Conservation (phyloP, 2,888 invertebrate genomes). For the Aporophyla lueneburgensis region DNA sequence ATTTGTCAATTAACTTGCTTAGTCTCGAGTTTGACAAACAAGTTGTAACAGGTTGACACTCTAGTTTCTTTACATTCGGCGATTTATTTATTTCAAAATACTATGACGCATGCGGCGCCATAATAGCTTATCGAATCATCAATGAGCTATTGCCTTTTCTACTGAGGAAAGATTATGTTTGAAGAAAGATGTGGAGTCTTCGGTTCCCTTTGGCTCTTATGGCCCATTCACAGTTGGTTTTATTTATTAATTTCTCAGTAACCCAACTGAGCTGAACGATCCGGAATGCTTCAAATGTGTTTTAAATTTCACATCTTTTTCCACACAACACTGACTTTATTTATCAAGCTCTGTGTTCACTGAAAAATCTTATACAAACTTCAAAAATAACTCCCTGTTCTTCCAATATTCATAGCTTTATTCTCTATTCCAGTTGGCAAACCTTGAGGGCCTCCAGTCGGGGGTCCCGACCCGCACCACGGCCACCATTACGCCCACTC, state of each 20-base stretch:
- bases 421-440: conserved; percentile 93
- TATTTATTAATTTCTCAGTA: background rate
- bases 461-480: conserved; percentile 98
- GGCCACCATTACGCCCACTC: conserved; percentile 98
- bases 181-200: background rate
- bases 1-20: conserved; percentile 1
- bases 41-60: conserved; percentile 41
- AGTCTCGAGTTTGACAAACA: conserved; percentile 21
- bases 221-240: background rate
- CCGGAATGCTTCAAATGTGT: background rate
- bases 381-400: background rate
- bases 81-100: background rate
- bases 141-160: background rate
- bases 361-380: background rate
- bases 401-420: conserved; percentile 36
- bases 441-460: conserved; percentile 96
- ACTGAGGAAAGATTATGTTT: background rate
- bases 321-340: background rate
- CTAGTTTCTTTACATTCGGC: background rate
- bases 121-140: background rate
- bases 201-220: background rate
- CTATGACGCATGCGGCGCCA: background rate
- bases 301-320: too few relatives aligned
- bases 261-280: background rate
- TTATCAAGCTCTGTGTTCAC: background rate